phyloP scores from a whole-genome alignment of 2,797 vertebrate species.

The Tachyglossus aculeatus region DNA sequence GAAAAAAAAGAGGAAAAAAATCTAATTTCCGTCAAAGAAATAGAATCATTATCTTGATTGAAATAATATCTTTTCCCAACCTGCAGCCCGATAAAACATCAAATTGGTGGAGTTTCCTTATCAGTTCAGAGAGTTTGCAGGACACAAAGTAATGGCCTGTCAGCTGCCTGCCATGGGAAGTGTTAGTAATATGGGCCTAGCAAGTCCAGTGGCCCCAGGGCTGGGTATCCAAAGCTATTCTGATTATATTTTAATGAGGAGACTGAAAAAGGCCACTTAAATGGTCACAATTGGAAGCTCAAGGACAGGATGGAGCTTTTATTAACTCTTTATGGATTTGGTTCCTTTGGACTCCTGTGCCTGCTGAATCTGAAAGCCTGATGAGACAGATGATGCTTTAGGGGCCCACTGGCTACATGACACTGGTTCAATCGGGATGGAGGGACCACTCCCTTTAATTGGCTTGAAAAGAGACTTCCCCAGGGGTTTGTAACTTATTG shows the following conservation, averaged over 20 bases:
- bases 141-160: slow-evolving; percentile 49
- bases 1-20: slow-evolving; percentile 23
- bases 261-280: background rate
- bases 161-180: slow-evolving; percentile 21
- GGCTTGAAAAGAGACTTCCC: too few species aligned
- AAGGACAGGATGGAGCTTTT: background rate
- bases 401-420: background rate
- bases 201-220: background rate
- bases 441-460: background rate
- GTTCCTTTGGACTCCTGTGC: background rate
- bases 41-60: slow-evolving; percentile 60
- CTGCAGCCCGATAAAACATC: slow-evolving; percentile 55
- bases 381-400: background rate
- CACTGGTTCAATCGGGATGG: background rate
- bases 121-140: slow-evolving; percentile 25
- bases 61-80: slow-evolving; percentile 61
- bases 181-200: background rate
- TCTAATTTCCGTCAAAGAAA: slow-evolving; percentile 58
- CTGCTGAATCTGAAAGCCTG: background rate
- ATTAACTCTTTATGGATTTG: background rate
- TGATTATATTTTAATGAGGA: slow-evolving; percentile 2
- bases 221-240: background rate
- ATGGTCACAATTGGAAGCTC: background rate
- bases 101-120: slow-evolving; percentile 51
- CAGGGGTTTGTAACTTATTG: too few species aligned